Evolutionary conservation across 2,113 vertebrate genomes (phyloP).

Genomic region (Apaloderma vittatum): DNA sequence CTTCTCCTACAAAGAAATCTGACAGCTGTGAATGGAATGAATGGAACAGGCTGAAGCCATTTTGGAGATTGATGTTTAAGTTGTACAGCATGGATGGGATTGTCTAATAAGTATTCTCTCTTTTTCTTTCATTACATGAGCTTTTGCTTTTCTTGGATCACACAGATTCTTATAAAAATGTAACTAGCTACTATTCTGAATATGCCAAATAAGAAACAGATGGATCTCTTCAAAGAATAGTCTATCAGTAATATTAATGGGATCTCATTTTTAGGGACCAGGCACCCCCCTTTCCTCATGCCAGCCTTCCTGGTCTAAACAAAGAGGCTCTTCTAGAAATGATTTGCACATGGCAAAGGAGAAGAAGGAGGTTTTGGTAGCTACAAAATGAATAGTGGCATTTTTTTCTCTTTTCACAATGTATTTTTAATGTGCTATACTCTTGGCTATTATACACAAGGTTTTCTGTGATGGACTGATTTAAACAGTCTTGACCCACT

Average conservation of each 20-base stretch:
- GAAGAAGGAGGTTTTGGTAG: neutral
- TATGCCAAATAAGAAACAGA: conserved; percentile 54
- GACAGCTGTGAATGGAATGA: neutral
- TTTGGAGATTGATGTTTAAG: conserved; percentile 34
- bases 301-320: neutral
- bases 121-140: conserved; percentile 51
- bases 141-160: conserved; percentile 54
- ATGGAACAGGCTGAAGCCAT: conserved; percentile 8
- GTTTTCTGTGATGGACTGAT: neutral
- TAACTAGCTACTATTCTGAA: conserved; percentile 59
- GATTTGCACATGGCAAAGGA: neutral
- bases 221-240: conserved; percentile 34
- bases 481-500: neutral
- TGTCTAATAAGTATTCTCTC: conserved; percentile 21
- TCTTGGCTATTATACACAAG: neutral
- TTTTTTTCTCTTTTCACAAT: neutral
- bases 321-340: conserved; percentile 22
- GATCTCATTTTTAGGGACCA: neutral
- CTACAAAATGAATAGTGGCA: neutral
- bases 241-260: conserved; percentile 34
- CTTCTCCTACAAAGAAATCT: neutral
- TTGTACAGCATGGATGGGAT: neutral
- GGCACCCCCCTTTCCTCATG: neutral
- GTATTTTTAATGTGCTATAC: neutral
- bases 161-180: conserved; percentile 53